Percentiles rank a stretch among this genome's conserved stretches.
Conservation (phyloP, 2,113 vertebrate species). For the Sinocyclocheilus anshuiensis region DNA sequence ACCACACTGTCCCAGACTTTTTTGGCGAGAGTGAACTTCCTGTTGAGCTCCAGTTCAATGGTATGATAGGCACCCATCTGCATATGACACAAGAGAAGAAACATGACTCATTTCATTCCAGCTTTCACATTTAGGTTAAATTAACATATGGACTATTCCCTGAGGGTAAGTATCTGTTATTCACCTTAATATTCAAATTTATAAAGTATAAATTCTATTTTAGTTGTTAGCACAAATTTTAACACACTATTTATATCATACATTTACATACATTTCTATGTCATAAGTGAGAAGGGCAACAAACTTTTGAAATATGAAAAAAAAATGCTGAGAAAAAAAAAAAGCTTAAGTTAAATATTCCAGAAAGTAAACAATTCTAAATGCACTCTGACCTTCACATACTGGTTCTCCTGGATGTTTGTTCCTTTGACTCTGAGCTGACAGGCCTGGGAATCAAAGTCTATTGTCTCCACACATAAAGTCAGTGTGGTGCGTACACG, state of each 20-base stretch:
- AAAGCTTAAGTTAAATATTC: not conserved
- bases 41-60: slow-evolving; percentile 94
- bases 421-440: slow-evolving; percentile 93
- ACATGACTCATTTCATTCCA: too few relatives aligned
- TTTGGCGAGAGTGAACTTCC: slow-evolving; percentile 96
- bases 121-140: not conserved
- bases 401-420: slow-evolving; percentile 94
- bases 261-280: too few relatives aligned
- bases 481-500: slow-evolving; percentile 92
- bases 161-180: not conserved
- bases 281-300: not conserved
- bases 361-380: not conserved
- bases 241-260: not conserved
- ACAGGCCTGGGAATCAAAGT: slow-evolving; percentile 96
- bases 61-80: slow-evolving; percentile 98
- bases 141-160: not conserved
- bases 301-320: not conserved
- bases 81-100: not conserved
- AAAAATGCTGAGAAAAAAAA: not conserved
- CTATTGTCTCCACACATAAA: slow-evolving; percentile 87
- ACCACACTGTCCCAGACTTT: slow-evolving; percentile 96
- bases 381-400: slow-evolving; percentile 82
- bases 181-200: not conserved
- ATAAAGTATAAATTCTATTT: not conserved
- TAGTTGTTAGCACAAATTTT: not conserved